Conservation (phyloP, 2,888 invertebrate species). For the Cataglyphis albicans region DNA sequence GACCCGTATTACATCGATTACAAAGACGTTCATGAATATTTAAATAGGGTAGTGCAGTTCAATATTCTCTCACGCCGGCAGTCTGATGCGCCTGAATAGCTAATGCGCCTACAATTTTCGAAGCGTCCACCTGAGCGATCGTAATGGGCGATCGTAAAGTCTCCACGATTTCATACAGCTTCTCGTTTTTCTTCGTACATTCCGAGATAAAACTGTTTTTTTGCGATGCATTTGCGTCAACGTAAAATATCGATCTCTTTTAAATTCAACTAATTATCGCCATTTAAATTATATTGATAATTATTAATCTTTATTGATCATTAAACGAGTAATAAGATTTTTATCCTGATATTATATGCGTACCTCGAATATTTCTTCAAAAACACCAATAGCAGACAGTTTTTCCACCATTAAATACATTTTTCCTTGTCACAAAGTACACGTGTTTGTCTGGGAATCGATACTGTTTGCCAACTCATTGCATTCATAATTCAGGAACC, state of each 20-base stretch:
- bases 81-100: slow-evolving; percentile 73
- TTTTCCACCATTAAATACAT: neutral
- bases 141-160: slow-evolving; percentile 54
- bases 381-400: neutral
- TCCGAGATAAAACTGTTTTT: neutral
- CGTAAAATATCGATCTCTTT: neutral
- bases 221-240: neutral
- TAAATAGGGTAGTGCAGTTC: slow-evolving; percentile 75
- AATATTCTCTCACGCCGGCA: slow-evolving; percentile 69
- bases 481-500: neutral
- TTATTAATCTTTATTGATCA: neutral
- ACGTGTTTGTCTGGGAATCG: neutral
- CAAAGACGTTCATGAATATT: slow-evolving; percentile 78
- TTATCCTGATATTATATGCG: neutral
- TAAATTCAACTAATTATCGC: neutral
- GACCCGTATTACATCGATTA: slow-evolving; percentile 76
- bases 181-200: slow-evolving; percentile 37
- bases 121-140: slow-evolving; percentile 56
- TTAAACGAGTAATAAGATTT: neutral
- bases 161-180: slow-evolving; percentile 47
- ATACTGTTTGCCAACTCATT: neutral
- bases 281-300: neutral
- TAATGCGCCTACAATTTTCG: slow-evolving; percentile 72
- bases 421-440: neutral
- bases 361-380: neutral